Base-by-base conservation (phyloP, 2,113 vertebrate genomes). In the Canis aureus region DNA sequence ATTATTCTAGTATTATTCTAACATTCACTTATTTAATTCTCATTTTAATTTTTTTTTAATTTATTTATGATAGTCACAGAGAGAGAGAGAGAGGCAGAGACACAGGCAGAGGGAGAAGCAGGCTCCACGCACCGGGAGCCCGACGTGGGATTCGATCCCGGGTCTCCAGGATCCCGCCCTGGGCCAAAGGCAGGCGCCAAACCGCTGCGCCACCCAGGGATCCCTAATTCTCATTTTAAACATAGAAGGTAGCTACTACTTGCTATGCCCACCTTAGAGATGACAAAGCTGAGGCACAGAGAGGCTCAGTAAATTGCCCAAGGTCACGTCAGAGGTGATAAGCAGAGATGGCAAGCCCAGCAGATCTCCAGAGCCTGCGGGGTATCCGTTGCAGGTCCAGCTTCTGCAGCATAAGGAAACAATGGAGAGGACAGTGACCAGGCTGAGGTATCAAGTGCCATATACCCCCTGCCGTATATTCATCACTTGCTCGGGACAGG, bases 331-430 rank as follows among this genome's bases (percentile, higher is more conserved):
- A 67, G 74, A 73, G 22, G 27, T n/a, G 8, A 43, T 11, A 38
- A 69, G 10, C 1, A 25, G 66, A 66, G n/a, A 55, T 29, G 20
- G 55, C 38, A 55, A 9, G 11, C 15, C 7, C 2, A 19, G 35
- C 2, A 0, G 4, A 43, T 32, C 27, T 49, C 8, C 23, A 15
- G 35, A 90, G 57, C 1, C 79, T 20, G 3, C 0, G 1, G 20
- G 7, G 32, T 8, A 11, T 20, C 11, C 10, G n/a, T n/a, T 67
- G 38, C 12, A 1, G 3, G 9, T 79, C 12, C 15, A 32, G 55
- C 27, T 13, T 71, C 38, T 64, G 49, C 2, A 60, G 51, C 23
- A 11, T 0, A 1, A 0, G 19, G 23, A 5, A 20, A 57, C 5
- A 12, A 0, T 7, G 3, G 69, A 38, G 51, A 19, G 9, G 29